Base-by-base conservation (phyloP, 1,140 invertebrate genomes). In the Hylyphantes graminicola region DNA sequence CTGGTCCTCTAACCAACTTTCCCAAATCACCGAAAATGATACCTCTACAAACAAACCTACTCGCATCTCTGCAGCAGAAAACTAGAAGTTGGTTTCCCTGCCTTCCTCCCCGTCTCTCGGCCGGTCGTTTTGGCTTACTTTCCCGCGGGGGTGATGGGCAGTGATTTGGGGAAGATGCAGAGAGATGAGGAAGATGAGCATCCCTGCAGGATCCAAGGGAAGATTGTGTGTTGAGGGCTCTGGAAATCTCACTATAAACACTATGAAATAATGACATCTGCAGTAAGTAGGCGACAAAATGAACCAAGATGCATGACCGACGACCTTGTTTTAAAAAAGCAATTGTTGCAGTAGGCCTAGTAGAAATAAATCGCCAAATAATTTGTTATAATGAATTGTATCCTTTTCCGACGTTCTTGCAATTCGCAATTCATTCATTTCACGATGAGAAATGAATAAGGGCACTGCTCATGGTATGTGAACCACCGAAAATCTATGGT, bases 241-340 rank as follows among this genome's bases (percentile, higher is more conserved):
- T 61, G 64, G 68, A 68, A 85, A 63, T 85, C 74, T 68, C 35
- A 77, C 35, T 54, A 85, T 35, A 55, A 75, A 85, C 76, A 74
- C 82, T 76, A 85, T 85, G 82, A 85, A 85, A 85, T 85, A 85
- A 85, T 85, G 82, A 85, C 82, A 85, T 85, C 82, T 85, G 82
- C 74, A 85, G 82, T 85, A 64, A 85, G 82, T 85, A 85, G 35
- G 57, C 50, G 64, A 54, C 63, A 78, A 50, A 65, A 65, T 64
- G 53, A 51, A 21, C 17, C 61, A 53, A 35, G 50, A 65, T 53
- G 76, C 76, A 78, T 67, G 63, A 65, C 19, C 76, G 55, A 17
- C 13, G 61, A 54, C 51, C 51, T 64, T 78, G 59, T 78, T 78
- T 35, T 65, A 13, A 78, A 63, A 78, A 13, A 65, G 61, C 54